Conservation (phyloP, 2,113 vertebrate genomes). For the Catharus fuscescens region DNA sequence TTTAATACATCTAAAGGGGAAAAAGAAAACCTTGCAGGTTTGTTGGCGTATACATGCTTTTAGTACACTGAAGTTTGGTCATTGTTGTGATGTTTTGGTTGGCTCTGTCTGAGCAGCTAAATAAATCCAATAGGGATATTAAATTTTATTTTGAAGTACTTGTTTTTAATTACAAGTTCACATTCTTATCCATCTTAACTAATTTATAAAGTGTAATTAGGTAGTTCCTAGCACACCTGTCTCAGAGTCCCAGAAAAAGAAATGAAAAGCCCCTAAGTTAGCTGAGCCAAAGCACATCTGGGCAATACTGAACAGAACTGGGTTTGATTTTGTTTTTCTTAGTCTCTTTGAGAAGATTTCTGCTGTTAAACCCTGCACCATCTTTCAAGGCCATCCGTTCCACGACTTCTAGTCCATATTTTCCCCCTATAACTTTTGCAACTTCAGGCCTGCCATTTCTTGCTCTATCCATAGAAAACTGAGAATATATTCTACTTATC, state of each 20-base stretch:
- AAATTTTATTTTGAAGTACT: background rate
- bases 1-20: background rate
- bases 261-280: background rate
- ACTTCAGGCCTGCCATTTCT: background rate
- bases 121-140: background rate
- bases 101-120: background rate
- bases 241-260: background rate
- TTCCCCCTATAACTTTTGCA: accelerated
- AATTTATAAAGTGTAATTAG: background rate
- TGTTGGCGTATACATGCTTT: background rate
- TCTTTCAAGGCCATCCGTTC: background rate
- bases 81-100: background rate
- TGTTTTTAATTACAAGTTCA: background rate
- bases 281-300: background rate
- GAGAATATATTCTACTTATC: background rate
- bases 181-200: background rate
- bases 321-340: background rate
- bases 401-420: background rate
- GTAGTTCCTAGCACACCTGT: background rate
- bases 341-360: background rate
- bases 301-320: background rate
- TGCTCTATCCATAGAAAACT: background rate
- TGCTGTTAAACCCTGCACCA: background rate
- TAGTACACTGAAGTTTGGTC: background rate
- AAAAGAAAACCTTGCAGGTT: background rate